Percentiles rank a stretch among this genome's conserved stretches.
phyloP scores from a whole-genome alignment of 2,888 invertebrate species.

The Papilio gigon region DNA sequence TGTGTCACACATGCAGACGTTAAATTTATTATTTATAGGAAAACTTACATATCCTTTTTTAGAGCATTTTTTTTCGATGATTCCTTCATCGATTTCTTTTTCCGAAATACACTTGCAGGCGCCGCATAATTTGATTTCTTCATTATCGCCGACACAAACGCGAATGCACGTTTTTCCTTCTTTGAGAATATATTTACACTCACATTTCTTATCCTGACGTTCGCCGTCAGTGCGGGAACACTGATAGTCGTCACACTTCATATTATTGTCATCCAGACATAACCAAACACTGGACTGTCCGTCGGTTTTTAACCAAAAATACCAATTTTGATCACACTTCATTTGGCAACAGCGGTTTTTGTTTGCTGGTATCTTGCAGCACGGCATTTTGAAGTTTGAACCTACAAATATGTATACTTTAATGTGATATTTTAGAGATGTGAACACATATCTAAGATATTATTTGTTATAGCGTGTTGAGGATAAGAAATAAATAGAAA shows the following conservation, averaged over 20 bases:
- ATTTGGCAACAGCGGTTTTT: constrained; percentile 45
- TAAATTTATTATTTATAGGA: constrained; percentile 42
- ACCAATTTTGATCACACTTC: constrained; percentile 51
- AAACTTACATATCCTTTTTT: constrained; percentile 42
- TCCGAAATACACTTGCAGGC: constrained; percentile 44
- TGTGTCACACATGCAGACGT: constrained; percentile 46
- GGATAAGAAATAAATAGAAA: background rate
- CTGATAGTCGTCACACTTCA: constrained; percentile 50
- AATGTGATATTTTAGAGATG: background rate
- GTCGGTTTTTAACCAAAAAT: constrained; percentile 54
- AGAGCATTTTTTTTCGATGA: constrained; percentile 36
- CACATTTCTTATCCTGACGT: constrained; percentile 38
- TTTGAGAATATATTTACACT: constrained; percentile 44
- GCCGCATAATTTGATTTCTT: constrained; percentile 45
- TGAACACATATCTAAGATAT: background rate
- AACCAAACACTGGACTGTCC: constrained; percentile 54
- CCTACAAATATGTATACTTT: constrained; percentile 20
- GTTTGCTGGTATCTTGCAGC: constrained; percentile 52
- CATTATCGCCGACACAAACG: constrained; percentile 43
- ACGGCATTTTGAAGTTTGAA: constrained; percentile 53
- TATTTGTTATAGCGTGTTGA: too few relatives aligned
- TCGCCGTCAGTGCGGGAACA: constrained; percentile 41
- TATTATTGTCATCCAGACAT: constrained; percentile 49
- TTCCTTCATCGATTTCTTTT: background rate
- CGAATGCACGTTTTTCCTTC: constrained; percentile 45